Evolutionary conservation across 2,113 vertebrate genomes (phyloP).

Genomic region (Uropsilus gracilis): DNA sequence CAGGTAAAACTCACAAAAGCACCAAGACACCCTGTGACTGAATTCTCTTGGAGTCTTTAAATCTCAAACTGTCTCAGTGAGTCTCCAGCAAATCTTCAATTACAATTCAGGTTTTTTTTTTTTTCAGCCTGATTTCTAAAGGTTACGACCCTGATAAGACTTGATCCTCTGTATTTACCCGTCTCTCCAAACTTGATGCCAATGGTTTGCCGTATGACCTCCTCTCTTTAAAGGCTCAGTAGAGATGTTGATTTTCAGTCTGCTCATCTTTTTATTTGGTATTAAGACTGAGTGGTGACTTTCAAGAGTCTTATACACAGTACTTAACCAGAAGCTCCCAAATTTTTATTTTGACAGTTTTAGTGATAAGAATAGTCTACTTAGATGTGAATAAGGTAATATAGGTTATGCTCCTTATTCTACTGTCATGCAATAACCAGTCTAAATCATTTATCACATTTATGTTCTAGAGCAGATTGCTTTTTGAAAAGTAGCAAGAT

Average conservation of each 20-base stretch:
- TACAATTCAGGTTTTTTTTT: background rate
- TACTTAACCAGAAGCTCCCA: background rate
- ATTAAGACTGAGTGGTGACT: background rate
- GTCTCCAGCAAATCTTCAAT: background rate
- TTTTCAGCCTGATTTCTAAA: background rate
- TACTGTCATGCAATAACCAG: background rate
- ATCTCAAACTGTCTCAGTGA: background rate
- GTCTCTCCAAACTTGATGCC: background rate
- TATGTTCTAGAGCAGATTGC: background rate
- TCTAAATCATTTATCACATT: background rate
- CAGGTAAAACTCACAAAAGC: background rate
- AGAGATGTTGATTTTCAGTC: background rate
- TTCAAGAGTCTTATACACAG: background rate
- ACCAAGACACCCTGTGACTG: background rate
- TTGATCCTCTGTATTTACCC: background rate
- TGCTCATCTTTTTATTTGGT: background rate
- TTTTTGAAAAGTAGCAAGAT: too few species aligned
- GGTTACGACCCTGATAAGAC: background rate
- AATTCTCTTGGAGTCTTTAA: background rate
- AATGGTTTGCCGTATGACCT: background rate
- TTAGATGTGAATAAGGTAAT: background rate
- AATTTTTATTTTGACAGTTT: background rate
- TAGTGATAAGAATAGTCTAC: background rate
- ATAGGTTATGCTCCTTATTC: background rate
- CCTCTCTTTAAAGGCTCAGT: background rate